Evolutionary conservation across 2,113 vertebrate genomes (phyloP).

Genomic region (Camarhynchus parvulus): DNA sequence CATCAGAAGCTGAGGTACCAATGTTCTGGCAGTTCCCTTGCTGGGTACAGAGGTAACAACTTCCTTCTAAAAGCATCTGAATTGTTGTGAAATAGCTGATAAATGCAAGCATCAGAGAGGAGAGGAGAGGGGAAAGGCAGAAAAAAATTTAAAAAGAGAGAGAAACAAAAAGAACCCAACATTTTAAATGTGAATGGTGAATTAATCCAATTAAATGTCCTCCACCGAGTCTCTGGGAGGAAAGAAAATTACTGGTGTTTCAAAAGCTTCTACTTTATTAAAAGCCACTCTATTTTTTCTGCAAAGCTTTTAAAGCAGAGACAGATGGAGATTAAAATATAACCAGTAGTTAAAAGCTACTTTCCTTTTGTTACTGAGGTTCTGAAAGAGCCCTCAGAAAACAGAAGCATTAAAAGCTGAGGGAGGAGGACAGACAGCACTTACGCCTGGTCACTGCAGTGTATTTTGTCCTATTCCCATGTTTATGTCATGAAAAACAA

Average conservation of each 20-base stretch:
- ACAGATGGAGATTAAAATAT: not conserved
- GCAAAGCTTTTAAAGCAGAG: constrained; percentile 29
- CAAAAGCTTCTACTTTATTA: constrained; percentile 31
- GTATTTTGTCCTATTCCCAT: not conserved
- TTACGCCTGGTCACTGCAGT: not conserved
- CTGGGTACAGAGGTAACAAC: not conserved
- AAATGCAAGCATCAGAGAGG: not conserved
- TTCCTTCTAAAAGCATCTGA: constrained; percentile 36
- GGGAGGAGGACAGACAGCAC: not conserved
- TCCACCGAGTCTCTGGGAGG: not conserved
- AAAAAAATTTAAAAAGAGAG: not conserved
- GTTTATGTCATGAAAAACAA: not conserved
- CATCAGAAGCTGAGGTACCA: not conserved
- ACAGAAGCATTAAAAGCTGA: not conserved
- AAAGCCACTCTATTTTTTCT: constrained; percentile 29
- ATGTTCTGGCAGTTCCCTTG: constrained; percentile 1
- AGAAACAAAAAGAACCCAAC: not conserved
- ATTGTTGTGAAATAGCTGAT: constrained; percentile 27
- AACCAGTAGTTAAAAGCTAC: constrained; percentile 20
- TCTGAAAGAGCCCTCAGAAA: not conserved
- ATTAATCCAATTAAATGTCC: constrained; percentile 46
- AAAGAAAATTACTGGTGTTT: constrained; percentile 33
- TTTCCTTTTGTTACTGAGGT: constrained; percentile 3
- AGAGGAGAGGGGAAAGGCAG: not conserved
- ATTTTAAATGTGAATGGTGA: not conserved